Percentiles rank a stretch among this genome's conserved stretches.
Conservation (phyloP, 2,113 vertebrate species). For the Sula dactylatra region DNA sequence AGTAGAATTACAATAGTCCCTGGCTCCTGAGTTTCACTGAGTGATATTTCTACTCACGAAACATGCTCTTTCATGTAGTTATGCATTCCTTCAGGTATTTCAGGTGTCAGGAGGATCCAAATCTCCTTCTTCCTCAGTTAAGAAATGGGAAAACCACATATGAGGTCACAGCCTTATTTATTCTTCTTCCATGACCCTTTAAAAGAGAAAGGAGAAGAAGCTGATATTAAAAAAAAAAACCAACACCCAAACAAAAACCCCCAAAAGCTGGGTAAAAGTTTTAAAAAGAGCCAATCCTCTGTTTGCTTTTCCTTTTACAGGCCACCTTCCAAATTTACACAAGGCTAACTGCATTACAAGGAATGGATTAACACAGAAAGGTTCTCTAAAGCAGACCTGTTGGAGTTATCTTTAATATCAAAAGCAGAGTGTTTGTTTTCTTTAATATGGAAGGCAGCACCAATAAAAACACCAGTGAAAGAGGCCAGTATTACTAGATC, state of each 20-base stretch:
- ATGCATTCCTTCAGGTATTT: neutral
- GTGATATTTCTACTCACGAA: neutral
- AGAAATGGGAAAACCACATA: neutral
- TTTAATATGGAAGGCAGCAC: constrained; percentile 45
- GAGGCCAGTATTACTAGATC: constrained; percentile 47
- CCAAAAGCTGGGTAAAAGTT: neutral
- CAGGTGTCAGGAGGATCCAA: neutral
- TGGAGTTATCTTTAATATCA: constrained; percentile 65
- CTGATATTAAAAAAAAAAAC: neutral
- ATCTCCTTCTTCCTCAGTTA: neutral
- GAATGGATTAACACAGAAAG: constrained; percentile 47
- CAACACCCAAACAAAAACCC: neutral
- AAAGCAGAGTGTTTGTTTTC: constrained; percentile 58
- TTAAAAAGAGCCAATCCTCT: neutral
- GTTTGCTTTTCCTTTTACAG: constrained; percentile 40
- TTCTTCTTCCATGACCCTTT: neutral
- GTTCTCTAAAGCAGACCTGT: constrained; percentile 39
- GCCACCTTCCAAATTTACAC: constrained; percentile 29
- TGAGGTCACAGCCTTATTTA: neutral
- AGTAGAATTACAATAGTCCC: neutral
- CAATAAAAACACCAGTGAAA: constrained; percentile 61
- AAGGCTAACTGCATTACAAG: constrained; percentile 42
- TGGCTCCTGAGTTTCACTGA: neutral
- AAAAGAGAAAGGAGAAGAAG: neutral
- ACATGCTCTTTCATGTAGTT: neutral